Evolutionary conservation across 1,140 invertebrate species (phyloP), one percentile per base, ranked within the genome.

Genomic region (Scaptomyza hsui): DNA sequence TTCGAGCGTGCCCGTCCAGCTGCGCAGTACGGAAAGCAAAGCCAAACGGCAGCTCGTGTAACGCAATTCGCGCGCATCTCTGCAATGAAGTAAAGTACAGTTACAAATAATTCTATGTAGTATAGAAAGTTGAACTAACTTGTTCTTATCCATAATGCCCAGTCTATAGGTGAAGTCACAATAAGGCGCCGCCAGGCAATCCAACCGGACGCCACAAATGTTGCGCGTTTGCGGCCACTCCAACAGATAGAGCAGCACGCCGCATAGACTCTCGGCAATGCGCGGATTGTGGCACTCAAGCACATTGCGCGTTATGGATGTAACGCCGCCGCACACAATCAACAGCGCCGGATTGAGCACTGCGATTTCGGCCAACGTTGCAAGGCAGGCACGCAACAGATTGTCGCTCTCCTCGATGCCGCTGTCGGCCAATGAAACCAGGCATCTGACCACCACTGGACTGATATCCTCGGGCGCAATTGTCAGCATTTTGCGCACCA

Each of bases 1-100:
- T 90, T 97, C 95, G 55, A 97, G 91, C 44, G 97, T 92, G 59
- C 98, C 98, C 42, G 97, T 94, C 95, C 97, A 99, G 42, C 97
- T 98, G 44, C 97, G 94, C 61, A 98, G 91, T 29, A 98, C 94
- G 41, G 96, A 96, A 16, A 98, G 91, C 18, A 99, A 88, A 2
- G 97, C 97, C 63, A 96, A 92, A 53, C 97, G 95, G 73, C 96
- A 97, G 63, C 97, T 96, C 12, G 94, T 94, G 82, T 97, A 96
- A 64, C 95, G 93, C 70, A 96, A 93, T 73, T 97, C 96, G 45
- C 95, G 93, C 71, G 97, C 96, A 71, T 97, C 96, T 88, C 95
- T 97, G 75, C 9, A 90, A 59, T 9, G 12, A 1, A 3, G 4
- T 42, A 1, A 2, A 19, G 6, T n/a, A 4, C 1, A 19, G 55